Evolutionary conservation across 2,888 invertebrate species (phyloP), one percentile per base, ranked within the genome.

Genomic region (Pasiphila rectangulata): DNA sequence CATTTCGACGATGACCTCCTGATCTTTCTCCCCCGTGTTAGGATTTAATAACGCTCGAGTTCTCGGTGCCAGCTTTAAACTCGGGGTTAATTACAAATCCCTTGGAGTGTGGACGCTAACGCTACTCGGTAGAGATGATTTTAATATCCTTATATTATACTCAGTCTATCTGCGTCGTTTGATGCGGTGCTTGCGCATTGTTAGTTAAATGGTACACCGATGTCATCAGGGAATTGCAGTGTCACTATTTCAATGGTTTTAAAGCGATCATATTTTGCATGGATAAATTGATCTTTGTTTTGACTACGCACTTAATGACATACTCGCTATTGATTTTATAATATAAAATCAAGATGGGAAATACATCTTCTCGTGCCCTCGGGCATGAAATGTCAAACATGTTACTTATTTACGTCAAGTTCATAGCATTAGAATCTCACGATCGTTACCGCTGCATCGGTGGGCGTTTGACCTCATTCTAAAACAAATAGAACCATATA

Each of bases 401-500:
- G 59, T 56, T 34, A 58, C 61, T 57, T 51, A 63, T 66, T 69
- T 59, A 57, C 64, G 67, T 67, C 64, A 67, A 69, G 61, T 54
- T 61, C 56, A 58, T 61, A 57, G 57, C 48, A 68, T 70, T 69
- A 58, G 57, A 63, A 69, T 72, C 72, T 73, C 73, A 69, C 71
- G 75, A 73, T 70, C 65, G 59, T 74, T 75, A 74, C 74, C 69
- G 70, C 69, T 75, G 65, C 45, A 44, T 50, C 52, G 51, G 77
- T 79, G 69, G 78, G 79, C 72, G 75, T 63, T 59, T 75, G 72
- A 67, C 79, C 76, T 59, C 60, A 68, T 75, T 79, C 63, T 61
- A 56, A 53, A 60, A 66, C 63, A 61, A 63, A 64, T 63, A 64
- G 61, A 58, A 64, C 79, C 77, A 67, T 76, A 75, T 72, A 80